Base-by-base conservation (phyloP, 2,888 invertebrate genomes). In the Gymnoscelis rufifasciata region DNA sequence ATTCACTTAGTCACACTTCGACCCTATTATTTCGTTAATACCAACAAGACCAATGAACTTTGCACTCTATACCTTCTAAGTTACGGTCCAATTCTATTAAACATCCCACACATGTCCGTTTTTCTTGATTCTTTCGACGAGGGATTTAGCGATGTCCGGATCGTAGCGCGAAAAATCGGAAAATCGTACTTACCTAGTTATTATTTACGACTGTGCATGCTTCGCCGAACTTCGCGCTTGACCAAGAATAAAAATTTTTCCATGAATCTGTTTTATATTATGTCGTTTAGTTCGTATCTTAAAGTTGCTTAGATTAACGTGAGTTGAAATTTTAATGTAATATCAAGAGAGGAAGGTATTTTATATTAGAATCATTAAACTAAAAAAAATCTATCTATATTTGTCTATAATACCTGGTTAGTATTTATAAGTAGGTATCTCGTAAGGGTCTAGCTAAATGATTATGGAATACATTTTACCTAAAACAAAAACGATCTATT, bases 71-170 rank as follows among this genome's bases (percentile, higher is more conserved):
- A 31, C 37, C 36, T 29, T 43, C 35, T 8, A 28, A 7, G 8
- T 23, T 46, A 46, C 23, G 42, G 46, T 50, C n/a, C n/a, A n/a
- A n/a, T 47, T 76, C 82, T 83, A 86, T 84, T 83, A 83, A 86
- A 84, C 74, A 79, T 80, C 83, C 80, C 75, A 47, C 33, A 74
- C 66, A 74, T 67, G 66, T 68, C 67, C 77, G 69, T 75, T 78
- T 75, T 74, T 28, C 43, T 47, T 39, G 43, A 51, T 73, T 73
- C 31, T 23, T 49, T 62, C 67, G 66, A 66, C 38, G 26, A 35
- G 41, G 36, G 65, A 76, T 79, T 82, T 80, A 78, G 77, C 80
- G 80, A 82, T 83, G 67, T 68, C 69, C 67, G 68, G 61, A 61
- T 63, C 62, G 59, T 54, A 68, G 43, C 39, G 43, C 27, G 38